Base-by-base conservation (phyloP, 1,140 invertebrate genomes). In the Cylas formicarius region DNA sequence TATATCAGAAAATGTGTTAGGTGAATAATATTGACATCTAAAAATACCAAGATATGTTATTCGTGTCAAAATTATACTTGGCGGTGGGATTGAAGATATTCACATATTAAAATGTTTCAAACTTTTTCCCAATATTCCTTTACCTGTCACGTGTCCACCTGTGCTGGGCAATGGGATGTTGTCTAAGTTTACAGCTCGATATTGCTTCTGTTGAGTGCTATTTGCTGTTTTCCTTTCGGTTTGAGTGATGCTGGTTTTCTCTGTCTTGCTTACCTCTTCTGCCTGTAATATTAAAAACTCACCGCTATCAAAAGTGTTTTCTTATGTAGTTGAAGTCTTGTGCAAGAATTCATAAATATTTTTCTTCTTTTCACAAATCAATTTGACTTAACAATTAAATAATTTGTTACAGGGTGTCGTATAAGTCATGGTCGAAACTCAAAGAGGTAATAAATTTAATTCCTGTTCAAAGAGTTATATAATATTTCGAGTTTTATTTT, bases 161-260 rank as follows among this genome's bases (percentile, higher is more conserved):
- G 77, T 77, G 16, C 77, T 75, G 45, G 82, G 82, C 47, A 86
- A 66, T 40, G 80, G 82, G 48, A 86, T 82, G 56, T 80, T 81
- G 59, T 81, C 76, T 43, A 86, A 67, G 48, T 80, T 73, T 38
- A 86, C 73, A 38, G 73, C 67, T 58, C 78, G 69, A 61, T 78
- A 86, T 20, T 61, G 68, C 10, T 67, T 62, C 61, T 58, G n/a
- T 40, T 36, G 20, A 35, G 22, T 26, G 40, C 27, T 66, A 46
- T 50, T 62, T 43, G 60, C 10, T 52, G 53, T 52, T 40, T 48
- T 54, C 39, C 54, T 48, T 28, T 56, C 52, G 22, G 54, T 55
- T 32, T 57, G 47, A 20, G 53, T 50, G 21, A 52, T 40, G 20
- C 35, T 62, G 26, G 53, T 58, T 43, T 64, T 57, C 36, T 60